Conservation (phyloP, 2,888 invertebrate genomes). For the Lycaena phlaeas region DNA sequence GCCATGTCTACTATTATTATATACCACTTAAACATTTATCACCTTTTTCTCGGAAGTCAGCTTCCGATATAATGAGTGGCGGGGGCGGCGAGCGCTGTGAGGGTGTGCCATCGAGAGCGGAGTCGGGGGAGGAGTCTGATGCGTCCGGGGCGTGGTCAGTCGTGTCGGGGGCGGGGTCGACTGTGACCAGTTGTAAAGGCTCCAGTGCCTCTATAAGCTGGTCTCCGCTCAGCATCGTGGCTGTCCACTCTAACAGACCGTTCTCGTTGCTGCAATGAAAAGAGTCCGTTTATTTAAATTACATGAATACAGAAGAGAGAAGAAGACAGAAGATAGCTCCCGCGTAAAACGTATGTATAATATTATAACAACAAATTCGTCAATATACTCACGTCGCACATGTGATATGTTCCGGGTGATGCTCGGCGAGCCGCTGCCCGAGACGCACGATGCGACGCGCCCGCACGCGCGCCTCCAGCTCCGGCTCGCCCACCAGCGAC, state of each 20-base stretch:
- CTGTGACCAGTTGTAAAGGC: slow-evolving; percentile 18
- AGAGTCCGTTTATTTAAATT: not conserved
- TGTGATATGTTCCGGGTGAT: slow-evolving; percentile 33
- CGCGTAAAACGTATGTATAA: no score
- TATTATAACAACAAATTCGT: no score
- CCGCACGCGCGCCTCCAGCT: slow-evolving; percentile 40
- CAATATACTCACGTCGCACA: slow-evolving; percentile 40
- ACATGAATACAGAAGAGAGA: not conserved
- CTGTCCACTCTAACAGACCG: slow-evolving; percentile 30
- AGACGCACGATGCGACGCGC: slow-evolving; percentile 39
- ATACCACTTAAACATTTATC: not conserved
- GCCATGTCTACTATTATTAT: no score
- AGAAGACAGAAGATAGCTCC: no score
- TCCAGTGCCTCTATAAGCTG: slow-evolving; percentile 32
- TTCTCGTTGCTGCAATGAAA: slow-evolving; percentile 42
- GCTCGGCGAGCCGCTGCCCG: slow-evolving; percentile 35
- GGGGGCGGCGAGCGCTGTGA: slow-evolving; percentile 34
- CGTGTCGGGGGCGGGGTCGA: slow-evolving; percentile 15
- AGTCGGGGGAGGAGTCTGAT: slow-evolving; percentile 7
- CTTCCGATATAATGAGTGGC: slow-evolving; percentile 59
- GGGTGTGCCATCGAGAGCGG: slow-evolving; percentile 27
- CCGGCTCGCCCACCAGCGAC: slow-evolving; percentile 35
- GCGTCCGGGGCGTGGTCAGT: slow-evolving; percentile 13
- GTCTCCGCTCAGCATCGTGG: slow-evolving; percentile 34
- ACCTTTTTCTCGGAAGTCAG: slow-evolving; percentile 65